Percentiles rank a stretch among this genome's conserved stretches.
Conservation (phyloP, 2,113 vertebrate genomes). For the Pseudois nayaur region DNA sequence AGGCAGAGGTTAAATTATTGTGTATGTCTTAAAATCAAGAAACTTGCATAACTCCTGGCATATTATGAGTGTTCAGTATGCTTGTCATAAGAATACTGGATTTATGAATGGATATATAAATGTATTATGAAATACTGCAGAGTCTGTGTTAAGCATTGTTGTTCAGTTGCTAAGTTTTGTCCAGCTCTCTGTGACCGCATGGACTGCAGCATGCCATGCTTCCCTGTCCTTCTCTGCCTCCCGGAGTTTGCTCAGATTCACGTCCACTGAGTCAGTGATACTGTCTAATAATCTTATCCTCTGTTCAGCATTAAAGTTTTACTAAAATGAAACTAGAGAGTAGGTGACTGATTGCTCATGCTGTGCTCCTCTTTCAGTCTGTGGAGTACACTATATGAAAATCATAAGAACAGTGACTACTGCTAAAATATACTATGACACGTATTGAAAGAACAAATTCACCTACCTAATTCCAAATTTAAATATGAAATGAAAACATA, state of each 20-base stretch:
- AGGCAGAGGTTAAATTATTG: background rate
- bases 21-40: background rate
- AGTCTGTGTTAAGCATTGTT: background rate
- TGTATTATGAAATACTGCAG: background rate
- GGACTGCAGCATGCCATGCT: background rate
- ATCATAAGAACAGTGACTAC: background rate
- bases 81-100: background rate
- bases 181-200: background rate
- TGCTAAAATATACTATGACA: background rate
- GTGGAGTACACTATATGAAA: background rate
- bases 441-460: background rate
- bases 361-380: background rate
- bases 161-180: background rate
- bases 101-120: background rate
- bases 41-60: background rate
- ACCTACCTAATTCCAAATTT: background rate
- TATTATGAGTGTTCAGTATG: background rate
- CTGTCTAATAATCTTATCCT: background rate
- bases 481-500: background rate
- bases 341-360: background rate
- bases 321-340: background rate
- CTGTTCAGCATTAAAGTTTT: background rate
- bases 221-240: background rate
- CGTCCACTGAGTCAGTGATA: background rate
- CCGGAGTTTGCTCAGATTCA: background rate